Evolutionary conservation across 2,888 invertebrate species (phyloP).

Genomic region (Diachrysia chrysitis): DNA sequence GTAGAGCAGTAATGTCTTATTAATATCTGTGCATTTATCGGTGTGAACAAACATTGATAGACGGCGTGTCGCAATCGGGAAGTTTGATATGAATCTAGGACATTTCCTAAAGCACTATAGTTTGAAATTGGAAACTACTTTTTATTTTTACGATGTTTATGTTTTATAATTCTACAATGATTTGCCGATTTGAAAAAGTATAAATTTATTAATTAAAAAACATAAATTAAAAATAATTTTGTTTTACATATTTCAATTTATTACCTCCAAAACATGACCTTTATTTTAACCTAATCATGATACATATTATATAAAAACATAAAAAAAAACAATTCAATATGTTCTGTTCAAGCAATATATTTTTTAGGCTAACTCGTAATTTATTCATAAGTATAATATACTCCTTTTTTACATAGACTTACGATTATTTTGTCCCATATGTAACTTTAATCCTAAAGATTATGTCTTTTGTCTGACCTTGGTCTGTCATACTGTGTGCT

Average conservation of each 20-base stretch:
- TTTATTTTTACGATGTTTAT: background rate
- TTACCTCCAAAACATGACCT: too few relatives aligned
- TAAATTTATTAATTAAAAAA: too few relatives aligned
- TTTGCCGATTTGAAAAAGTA: too few relatives aligned
- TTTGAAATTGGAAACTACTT: slow-evolving; percentile 18
- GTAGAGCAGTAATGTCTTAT: slow-evolving; percentile 39
- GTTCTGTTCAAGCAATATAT: background rate
- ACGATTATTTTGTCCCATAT: slow-evolving; percentile 37
- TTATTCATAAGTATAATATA: slow-evolving; percentile 34
- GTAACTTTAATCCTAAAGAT: slow-evolving; percentile 43
- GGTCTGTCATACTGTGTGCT: slow-evolving; percentile 34
- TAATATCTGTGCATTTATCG: slow-evolving; percentile 49
- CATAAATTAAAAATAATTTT: too few relatives aligned
- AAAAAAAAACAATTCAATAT: background rate
- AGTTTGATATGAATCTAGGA: slow-evolving; percentile 39
- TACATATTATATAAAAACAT: too few relatives aligned
- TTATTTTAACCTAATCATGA: too few relatives aligned
- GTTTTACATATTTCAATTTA: too few relatives aligned
- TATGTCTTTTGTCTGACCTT: slow-evolving; percentile 47
- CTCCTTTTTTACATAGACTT: slow-evolving; percentile 39
- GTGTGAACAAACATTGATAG: slow-evolving; percentile 52
- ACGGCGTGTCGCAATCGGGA: slow-evolving; percentile 56
- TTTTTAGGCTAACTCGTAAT: slow-evolving; percentile 25
- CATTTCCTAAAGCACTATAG: slow-evolving; percentile 36
- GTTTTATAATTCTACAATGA: too few relatives aligned